Conservation (phyloP, 1,140 invertebrate genomes). For the Phenacoccus solenopsis region DNA sequence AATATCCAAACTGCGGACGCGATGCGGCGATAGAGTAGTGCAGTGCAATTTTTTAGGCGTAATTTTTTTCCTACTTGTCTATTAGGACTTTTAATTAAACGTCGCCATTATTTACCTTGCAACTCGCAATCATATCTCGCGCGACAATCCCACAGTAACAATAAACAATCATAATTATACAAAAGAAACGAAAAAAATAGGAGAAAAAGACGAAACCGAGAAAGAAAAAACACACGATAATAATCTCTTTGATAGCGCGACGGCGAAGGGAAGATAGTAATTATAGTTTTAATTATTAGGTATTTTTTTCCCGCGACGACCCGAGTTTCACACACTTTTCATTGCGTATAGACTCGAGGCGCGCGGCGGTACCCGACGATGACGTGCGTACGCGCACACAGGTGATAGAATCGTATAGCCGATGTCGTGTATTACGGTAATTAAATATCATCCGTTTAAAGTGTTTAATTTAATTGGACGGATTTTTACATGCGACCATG, state of each 20-base stretch:
- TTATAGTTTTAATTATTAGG: conserved; percentile 10
- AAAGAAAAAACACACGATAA: conserved; percentile 11
- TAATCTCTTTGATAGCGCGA: not conserved
- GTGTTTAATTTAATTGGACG: not conserved
- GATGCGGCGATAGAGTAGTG: not conserved
- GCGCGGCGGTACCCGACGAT: no score
- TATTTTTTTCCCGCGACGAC: not conserved
- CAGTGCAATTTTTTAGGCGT: not conserved
- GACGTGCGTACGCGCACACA: no score
- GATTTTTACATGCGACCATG: not conserved
- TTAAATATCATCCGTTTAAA: not conserved
- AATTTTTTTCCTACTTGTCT: not conserved
- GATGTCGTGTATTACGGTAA: not conserved
- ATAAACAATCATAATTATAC: conserved; percentile 17
- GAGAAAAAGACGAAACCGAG: not conserved
- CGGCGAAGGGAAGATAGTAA: conserved; percentile 13
- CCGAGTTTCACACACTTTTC: conserved; percentile 7
- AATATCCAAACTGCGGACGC: not conserved
- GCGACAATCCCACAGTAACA: conserved; percentile 14
- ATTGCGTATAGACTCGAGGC: no score
- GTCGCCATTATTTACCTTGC: conserved; percentile 14
- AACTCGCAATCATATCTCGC: conserved; percentile 10
- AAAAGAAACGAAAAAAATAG: not conserved
- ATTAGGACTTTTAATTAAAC: conserved; percentile 12
- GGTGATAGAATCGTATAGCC: not conserved